Evolutionary conservation across 1,140 invertebrate genomes (phyloP).

Genomic region (Ericerus pela): DNA sequence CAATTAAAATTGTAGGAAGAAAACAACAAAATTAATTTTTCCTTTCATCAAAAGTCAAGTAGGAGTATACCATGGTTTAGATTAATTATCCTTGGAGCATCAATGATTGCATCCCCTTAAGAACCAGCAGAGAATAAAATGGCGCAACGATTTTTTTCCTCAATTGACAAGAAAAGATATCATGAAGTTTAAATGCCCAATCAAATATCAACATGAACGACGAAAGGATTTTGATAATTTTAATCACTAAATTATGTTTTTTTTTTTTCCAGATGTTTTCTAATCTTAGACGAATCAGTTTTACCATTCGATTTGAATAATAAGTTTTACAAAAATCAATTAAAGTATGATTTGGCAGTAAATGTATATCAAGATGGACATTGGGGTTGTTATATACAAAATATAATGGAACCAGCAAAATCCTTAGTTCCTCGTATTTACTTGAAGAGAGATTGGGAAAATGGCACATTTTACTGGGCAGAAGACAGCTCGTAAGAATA

Average conservation of each 20-base stretch:
- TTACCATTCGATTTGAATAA: constrained; percentile 43
- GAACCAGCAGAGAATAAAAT: too few relatives aligned
- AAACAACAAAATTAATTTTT: too few relatives aligned
- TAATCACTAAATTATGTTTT: not conserved
- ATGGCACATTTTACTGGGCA: not conserved
- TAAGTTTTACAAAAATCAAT: constrained; percentile 42
- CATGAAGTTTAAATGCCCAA: too few relatives aligned
- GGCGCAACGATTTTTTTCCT: too few relatives aligned
- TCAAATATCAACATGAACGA: not conserved
- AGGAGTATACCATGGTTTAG: too few relatives aligned
- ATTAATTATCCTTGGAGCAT: too few relatives aligned
- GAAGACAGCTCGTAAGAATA: too few relatives aligned
- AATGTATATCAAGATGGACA: constrained; percentile 19
- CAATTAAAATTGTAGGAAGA: too few relatives aligned
- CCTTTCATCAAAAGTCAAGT: too few relatives aligned
- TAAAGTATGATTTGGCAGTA: constrained; percentile 40
- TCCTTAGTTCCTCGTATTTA: not conserved
- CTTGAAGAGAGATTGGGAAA: not conserved
- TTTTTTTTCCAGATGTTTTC: constrained; percentile 30
- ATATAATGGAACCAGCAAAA: constrained; percentile 24
- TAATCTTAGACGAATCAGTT: constrained; percentile 45
- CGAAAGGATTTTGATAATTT: too few relatives aligned
- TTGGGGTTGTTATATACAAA: constrained; percentile 43
- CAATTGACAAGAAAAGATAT: too few relatives aligned
- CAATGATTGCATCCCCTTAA: too few relatives aligned